phyloP scores from a whole-genome alignment of 2,113 vertebrate species.

The Sisor rabdophorus region DNA sequence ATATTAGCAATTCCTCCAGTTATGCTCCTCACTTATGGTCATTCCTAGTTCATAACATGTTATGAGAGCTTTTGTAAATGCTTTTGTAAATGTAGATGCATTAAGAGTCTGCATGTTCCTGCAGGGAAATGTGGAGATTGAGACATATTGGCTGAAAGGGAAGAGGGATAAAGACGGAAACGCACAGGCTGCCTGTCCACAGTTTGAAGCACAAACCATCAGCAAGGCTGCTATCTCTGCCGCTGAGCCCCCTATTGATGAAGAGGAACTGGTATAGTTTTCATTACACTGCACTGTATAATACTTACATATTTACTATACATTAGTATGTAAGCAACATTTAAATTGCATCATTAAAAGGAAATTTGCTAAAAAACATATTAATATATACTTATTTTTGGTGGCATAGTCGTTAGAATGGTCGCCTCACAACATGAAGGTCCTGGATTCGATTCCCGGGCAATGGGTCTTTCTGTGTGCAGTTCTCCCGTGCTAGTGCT shows the following conservation, averaged over 20 bases:
- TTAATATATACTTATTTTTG: too few species aligned
- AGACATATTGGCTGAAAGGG: conserved; percentile 72
- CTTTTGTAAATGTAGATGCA: neutral
- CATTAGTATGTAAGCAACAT: neutral
- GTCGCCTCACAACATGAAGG: too few species aligned
- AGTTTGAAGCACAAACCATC: conserved; percentile 70
- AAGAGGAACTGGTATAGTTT: conserved; percentile 57
- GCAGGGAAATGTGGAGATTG: conserved; percentile 70
- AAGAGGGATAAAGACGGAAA: conserved; percentile 71
- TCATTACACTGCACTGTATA: neutral
- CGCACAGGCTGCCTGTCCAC: conserved; percentile 67
- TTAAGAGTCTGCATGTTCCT: neutral
- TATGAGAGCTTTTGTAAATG: neutral
- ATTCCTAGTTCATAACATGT: neutral
- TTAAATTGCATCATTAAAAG: neutral
- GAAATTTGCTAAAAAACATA: too few species aligned
- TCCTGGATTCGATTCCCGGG: too few species aligned
- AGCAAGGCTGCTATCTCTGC: conserved; percentile 58
- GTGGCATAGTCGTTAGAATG: too few species aligned
- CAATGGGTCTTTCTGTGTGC: too few species aligned
- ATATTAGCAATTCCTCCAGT: neutral
- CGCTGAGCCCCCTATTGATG: conserved; percentile 51
- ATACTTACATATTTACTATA: neutral
- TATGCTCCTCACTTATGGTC: neutral
- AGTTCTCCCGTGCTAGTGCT: too few species aligned